A percentile compares a stretch with the other conserved stretches of the same genome.
Evolutionary conservation across 2,888 invertebrate genomes (phyloP).

Genomic region (Lomographa bimaculata): DNA sequence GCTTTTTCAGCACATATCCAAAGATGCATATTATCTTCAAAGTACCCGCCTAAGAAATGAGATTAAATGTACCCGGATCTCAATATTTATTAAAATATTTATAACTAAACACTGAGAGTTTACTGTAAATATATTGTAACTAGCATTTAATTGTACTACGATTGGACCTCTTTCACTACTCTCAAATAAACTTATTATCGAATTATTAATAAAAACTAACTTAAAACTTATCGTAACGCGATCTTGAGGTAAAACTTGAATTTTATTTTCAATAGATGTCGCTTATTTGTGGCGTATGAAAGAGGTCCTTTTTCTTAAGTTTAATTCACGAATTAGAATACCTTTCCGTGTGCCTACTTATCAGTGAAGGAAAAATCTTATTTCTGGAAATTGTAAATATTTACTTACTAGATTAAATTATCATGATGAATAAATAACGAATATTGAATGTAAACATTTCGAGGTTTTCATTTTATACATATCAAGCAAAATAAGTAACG

Average conservation of each 20-base stretch:
- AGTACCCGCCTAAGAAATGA: slow-evolving; percentile 58
- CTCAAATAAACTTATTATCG: background rate
- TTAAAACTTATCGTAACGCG: too few relatives aligned
- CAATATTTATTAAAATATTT: slow-evolving; percentile 73
- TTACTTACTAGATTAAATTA: slow-evolving; percentile 40
- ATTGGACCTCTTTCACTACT: slow-evolving; percentile 9
- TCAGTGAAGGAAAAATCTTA: slow-evolving; percentile 51
- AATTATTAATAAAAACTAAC: too few relatives aligned
- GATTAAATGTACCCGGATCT: slow-evolving; percentile 80
- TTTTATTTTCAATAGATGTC: slow-evolving; percentile 1
- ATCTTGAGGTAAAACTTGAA: too few relatives aligned
- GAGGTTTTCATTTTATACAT: slow-evolving; percentile 82
- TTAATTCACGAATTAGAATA: slow-evolving; percentile 36
- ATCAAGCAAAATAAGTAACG: slow-evolving; percentile 63
- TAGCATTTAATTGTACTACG: slow-evolving; percentile 31
- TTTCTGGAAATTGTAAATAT: slow-evolving; percentile 50
- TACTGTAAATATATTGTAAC: slow-evolving; percentile 37
- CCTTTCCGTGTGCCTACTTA: slow-evolving; percentile 69
- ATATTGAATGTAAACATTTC: slow-evolving; percentile 38
- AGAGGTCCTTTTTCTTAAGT: slow-evolving; percentile 23
- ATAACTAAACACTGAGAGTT: slow-evolving; percentile 49
- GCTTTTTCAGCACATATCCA: slow-evolving; percentile 13
- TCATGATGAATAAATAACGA: slow-evolving; percentile 13
- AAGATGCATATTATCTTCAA: slow-evolving; percentile 27
- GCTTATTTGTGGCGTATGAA: slow-evolving; percentile 6